Base-by-base conservation (phyloP, 2,888 invertebrate species). In the Perizoma flavofasciatum region DNA sequence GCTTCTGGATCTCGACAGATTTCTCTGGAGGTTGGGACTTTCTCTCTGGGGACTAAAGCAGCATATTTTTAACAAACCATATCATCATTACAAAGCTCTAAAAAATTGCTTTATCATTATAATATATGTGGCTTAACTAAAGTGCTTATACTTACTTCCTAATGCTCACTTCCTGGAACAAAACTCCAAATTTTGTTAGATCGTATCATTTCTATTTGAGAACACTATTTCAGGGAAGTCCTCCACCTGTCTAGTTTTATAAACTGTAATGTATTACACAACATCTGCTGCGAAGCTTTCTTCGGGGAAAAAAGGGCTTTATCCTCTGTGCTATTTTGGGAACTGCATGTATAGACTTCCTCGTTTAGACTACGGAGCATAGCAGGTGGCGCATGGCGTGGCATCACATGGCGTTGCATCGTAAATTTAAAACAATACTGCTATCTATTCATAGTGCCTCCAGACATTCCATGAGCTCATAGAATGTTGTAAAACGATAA, bases 1-100 rank as follows among this genome's bases (percentile, higher is more conserved):
- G 78, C 61, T 82, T 85, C 53, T 72, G 73, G 3, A 81, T 65
- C 6, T 82, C 82, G 9, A 74, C 63, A 0, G 76, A 65, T 65
- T 82, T 85, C 41, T 85, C 86, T 0, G 77, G 69, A 4, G 74
- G 69, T 47, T 71, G 73, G 0, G 78, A 66, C 61, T 81, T 85
- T 49, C 83, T 81, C 32, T 87, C 91, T 62, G 88, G 86, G 0
- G 86, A 87, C 92, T 92, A 57, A 34, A 50, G 8, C 37, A 37
- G 37, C 37, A 37, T 6, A 7, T 6, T 22, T 22, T 37, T 6
- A 37, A 37, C 37, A 37, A 6, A 37, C 37, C 37, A 22, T 22
- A 3, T 37, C 41, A 41, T 8, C n/a, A 41, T n/a, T 41, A 0
- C 5, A n/a, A 37, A 37, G 37, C 37, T 37, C 37, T 37, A 37